phyloP scores from a whole-genome alignment of 1,140 invertebrate species.

The Zaprionus ghesquierei region DNA sequence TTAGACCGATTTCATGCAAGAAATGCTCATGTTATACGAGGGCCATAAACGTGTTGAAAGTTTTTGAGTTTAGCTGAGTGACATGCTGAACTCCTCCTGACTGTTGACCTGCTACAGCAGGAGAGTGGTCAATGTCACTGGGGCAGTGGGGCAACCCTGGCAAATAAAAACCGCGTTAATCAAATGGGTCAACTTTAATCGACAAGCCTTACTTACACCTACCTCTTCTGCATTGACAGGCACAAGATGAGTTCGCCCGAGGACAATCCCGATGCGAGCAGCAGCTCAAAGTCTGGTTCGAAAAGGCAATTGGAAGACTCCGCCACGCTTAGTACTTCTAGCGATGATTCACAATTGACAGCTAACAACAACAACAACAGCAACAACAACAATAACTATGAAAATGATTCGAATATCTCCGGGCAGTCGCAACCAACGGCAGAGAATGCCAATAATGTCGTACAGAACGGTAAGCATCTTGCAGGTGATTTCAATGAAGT shows the following conservation, averaged over 20 bases:
- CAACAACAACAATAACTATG: neutral
- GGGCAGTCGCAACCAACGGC: neutral
- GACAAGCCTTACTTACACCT: neutral
- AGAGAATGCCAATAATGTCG: neutral
- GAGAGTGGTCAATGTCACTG: too few species aligned
- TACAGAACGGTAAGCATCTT: neutral
- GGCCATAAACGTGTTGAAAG: too few species aligned
- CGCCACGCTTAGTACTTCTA: neutral
- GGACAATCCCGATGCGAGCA: conserved; percentile 17
- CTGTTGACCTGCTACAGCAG: too few species aligned
- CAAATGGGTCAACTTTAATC: too few species aligned
- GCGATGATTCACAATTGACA: neutral
- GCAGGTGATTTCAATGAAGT: neutral
- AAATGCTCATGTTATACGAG: too few species aligned
- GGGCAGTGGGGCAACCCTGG: too few species aligned
- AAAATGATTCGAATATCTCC: neutral
- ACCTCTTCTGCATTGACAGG: neutral
- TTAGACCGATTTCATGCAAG: too few species aligned
- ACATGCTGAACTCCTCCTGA: too few species aligned
- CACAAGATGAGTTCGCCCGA: conserved; percentile 34
- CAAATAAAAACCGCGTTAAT: too few species aligned
- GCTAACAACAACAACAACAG: neutral
- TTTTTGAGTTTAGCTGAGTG: too few species aligned
- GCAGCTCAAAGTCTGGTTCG: neutral
- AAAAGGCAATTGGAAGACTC: neutral